Percentiles rank a stretch among this genome's conserved stretches.
Evolutionary conservation across 2,888 invertebrate genomes (phyloP).

Genomic region (Microctonus hyperodae): DNA sequence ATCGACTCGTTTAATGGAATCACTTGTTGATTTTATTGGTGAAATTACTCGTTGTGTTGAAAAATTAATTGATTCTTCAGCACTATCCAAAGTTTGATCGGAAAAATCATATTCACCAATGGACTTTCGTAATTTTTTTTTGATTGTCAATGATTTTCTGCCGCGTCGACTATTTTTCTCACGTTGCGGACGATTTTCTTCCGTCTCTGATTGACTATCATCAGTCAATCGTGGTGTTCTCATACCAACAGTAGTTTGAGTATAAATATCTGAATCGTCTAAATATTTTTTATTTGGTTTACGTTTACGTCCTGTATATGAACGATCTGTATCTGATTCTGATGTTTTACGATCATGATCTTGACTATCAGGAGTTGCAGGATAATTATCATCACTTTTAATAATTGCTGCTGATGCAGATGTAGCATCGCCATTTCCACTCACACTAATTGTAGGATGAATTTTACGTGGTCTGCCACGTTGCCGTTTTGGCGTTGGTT

Average conservation of each 20-base stretch:
- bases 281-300: conserved; percentile 53
- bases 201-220: conserved; percentile 56
- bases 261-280: conserved; percentile 46
- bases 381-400: conserved; percentile 34
- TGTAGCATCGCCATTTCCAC: conserved; percentile 31
- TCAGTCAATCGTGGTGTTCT: conserved; percentile 51
- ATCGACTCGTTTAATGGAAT: neutral
- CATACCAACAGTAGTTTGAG: conserved; percentile 49
- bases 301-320: conserved; percentile 48
- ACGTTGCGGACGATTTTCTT: conserved; percentile 46
- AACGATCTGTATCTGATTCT: conserved; percentile 53
- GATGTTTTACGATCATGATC: conserved; percentile 45
- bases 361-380: conserved; percentile 33
- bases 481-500: conserved; percentile 38
- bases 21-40: conserved; percentile 10
- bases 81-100: conserved; percentile 36
- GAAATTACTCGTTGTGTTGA: neutral
- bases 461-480: conserved; percentile 53
- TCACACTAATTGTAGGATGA: conserved; percentile 25
- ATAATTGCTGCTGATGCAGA: neutral
- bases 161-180: conserved; percentile 37
- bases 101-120: conserved; percentile 47
- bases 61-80: conserved; percentile 17
- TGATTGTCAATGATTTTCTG: conserved; percentile 35
- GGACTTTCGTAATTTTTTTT: conserved; percentile 34